These are phyloP conservation scores for Zenarchopterus dispar DNA, from an alignment of 2,797 vertebrate genomes.

Conservation along the genomic window DNA sequence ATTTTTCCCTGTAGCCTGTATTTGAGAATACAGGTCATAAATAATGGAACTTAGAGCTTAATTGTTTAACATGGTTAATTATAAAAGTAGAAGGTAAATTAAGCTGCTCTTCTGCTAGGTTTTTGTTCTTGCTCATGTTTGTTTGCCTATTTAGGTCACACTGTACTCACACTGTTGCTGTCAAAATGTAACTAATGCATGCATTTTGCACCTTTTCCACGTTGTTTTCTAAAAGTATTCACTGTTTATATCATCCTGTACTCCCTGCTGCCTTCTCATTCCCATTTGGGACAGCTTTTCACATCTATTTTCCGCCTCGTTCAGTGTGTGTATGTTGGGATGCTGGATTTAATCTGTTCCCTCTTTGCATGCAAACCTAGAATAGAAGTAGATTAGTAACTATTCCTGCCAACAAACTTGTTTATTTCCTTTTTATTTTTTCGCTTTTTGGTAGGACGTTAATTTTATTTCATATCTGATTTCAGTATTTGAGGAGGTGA, in stretches of 20 bases:
- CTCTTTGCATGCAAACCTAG: slow-evolving; percentile 75
- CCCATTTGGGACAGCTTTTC: slow-evolving; percentile 55
- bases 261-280: slow-evolving; percentile 50
- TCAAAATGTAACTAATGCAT: slow-evolving; percentile 51
- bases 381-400: slow-evolving; percentile 58
- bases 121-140: neutral
- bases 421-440: slow-evolving; percentile 5
- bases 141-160: slow-evolving; percentile 10
- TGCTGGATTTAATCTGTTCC: slow-evolving; percentile 76
- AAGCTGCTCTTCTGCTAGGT: neutral
- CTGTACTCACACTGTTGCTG: slow-evolving; percentile 5
- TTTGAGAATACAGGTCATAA: neutral
- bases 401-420: slow-evolving; percentile 39
- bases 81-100: neutral
- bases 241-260: slow-evolving; percentile 17
- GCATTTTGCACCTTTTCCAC: slow-evolving; percentile 26
- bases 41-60: neutral
- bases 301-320: slow-evolving; percentile 35
- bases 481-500: slow-evolving; percentile 84
- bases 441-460: slow-evolving; percentile 68
- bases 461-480: slow-evolving; percentile 84
- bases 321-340: slow-evolving; percentile 70
- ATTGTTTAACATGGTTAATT: neutral
- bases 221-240: slow-evolving; percentile 8
- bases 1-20: neutral